Evolutionary conservation across 2,797 vertebrate genomes (phyloP).

Genomic region (Salarias fasciatus): DNA sequence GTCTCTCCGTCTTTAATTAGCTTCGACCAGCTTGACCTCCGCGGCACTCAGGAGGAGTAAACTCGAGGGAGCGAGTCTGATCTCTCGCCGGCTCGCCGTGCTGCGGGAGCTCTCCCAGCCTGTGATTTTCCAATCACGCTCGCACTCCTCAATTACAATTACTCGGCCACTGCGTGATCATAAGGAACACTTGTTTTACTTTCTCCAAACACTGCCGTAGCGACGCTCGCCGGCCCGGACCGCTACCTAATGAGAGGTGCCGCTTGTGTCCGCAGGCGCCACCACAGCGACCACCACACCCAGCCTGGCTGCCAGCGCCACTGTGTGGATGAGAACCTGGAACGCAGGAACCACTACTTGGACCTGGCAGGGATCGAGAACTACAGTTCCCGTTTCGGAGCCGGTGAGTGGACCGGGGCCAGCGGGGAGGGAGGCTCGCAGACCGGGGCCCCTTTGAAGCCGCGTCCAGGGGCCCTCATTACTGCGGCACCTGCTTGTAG

Average conservation of each 20-base stretch:
- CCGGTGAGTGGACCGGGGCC: constrained; percentile 79
- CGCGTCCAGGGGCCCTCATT: constrained; percentile 70
- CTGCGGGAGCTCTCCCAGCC: constrained; percentile 15
- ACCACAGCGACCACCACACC: constrained; percentile 83
- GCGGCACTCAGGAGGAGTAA: constrained; percentile 6
- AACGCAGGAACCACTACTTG: constrained; percentile 90
- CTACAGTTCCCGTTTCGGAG: constrained; percentile 88
- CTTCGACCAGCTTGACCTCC: constrained; percentile 24
- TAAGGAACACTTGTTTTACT: constrained; percentile 64
- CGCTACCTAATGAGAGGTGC: constrained; percentile 70
- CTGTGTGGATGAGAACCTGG: constrained; percentile 90
- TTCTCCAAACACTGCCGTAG: constrained; percentile 52
- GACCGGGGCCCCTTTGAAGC: constrained; percentile 67
- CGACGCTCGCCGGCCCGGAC: constrained; percentile 54
- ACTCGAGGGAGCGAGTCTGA: constrained; percentile 17
- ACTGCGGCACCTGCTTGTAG: constrained; percentile 73
- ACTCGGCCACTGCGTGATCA: constrained; percentile 44
- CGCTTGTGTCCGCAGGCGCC: constrained; percentile 84
- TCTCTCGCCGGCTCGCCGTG: too few relatives aligned
- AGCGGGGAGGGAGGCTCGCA: constrained; percentile 28
- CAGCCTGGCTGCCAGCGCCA: constrained; percentile 88
- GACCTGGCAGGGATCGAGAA: constrained; percentile 90
- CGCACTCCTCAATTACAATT: constrained; percentile 52
- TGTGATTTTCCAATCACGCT: constrained; percentile 59
- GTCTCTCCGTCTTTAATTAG: constrained; percentile 33